Base-by-base conservation (phyloP, 2,797 vertebrate species). In the Epinephelus awoara region DNA sequence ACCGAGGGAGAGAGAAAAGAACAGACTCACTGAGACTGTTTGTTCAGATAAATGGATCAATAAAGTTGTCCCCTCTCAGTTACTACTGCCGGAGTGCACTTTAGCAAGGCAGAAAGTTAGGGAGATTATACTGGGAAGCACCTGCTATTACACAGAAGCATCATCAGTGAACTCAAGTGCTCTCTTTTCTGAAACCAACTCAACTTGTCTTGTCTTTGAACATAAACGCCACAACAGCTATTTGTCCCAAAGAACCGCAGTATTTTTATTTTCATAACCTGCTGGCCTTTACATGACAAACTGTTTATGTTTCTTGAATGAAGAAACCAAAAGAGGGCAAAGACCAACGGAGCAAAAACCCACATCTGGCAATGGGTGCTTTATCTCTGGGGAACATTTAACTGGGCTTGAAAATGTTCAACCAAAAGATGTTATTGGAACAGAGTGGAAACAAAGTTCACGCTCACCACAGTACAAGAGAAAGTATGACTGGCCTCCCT, bases 1-100 rank as follows among this genome's bases (percentile, higher is more conserved):
- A 18, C 3, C 19, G 29, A 42, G 4, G 15, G 67, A 40, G 23
- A 34, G 11, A 50, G 15, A 46, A 52, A 29, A 15, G 0, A 18
- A 17, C 67, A 40, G 25, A n/a, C 21, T 15, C 10, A 19, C 14
- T 3, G 18, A 51, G n/a, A 17, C 10, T 6, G 50, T 59, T 62
- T 59, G 27, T 59, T 61, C 55, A 8, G 25, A 62, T 54, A 52
- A 64, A 72, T 42, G 3, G 44, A 65, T 73, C 54, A 46, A 73
- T 75, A 49, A 63, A 25, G 14, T 1, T 38, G 38, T 34, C 19
- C 47, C 19, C 21, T 21, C 6, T n/a, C 29, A 7, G 13, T 1
- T 8, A 34, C 11, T 29, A 6, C 56, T 54, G 38, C 66, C 47
- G 17, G 4, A 8, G 50, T 51, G 38, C 27, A 23, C 59, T 66